Evolutionary conservation across 2,888 invertebrate genomes (phyloP).

Genomic region (Heliconius hortense): DNA sequence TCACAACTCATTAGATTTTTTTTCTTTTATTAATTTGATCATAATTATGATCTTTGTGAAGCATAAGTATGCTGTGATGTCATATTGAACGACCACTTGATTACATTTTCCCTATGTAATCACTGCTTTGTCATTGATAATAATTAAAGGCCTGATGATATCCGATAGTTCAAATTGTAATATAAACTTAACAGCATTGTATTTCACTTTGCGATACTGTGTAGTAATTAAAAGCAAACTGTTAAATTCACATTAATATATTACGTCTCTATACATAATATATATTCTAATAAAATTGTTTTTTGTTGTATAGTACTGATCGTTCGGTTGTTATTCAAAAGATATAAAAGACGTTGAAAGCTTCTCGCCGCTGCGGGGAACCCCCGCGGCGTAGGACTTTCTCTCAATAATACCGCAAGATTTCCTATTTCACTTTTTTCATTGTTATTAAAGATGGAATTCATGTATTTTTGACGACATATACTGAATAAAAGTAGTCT

Average conservation of each 20-base stretch:
- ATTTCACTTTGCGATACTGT: too few species aligned
- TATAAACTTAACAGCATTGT: background rate
- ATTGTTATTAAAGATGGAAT: conserved; percentile 24
- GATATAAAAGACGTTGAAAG: conserved; percentile 51
- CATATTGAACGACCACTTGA: background rate
- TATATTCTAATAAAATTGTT: conserved; percentile 4
- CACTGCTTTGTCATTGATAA: background rate
- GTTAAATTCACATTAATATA: background rate
- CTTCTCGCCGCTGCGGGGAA: conserved; percentile 57
- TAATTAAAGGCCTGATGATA: background rate
- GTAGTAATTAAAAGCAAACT: background rate
- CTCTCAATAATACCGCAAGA: conserved; percentile 33
- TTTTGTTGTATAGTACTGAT: conserved; percentile 19
- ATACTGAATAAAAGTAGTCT: conserved; percentile 21
- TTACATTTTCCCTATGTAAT: conserved; percentile 6
- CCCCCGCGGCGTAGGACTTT: conserved; percentile 52
- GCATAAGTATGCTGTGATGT: background rate
- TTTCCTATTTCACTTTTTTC: conserved; percentile 22
- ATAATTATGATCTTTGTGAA: background rate
- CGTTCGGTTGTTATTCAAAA: conserved; percentile 38
- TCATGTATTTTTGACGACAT: conserved; percentile 15
- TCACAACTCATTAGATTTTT: background rate
- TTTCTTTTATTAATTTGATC: background rate
- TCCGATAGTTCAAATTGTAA: background rate
- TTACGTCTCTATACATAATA: background rate